A percentile compares a stretch with the other conserved stretches of the same genome.
Evolutionary conservation across 2,113 vertebrate genomes (phyloP).

Genomic region (Periophthalmus modestus): DNA sequence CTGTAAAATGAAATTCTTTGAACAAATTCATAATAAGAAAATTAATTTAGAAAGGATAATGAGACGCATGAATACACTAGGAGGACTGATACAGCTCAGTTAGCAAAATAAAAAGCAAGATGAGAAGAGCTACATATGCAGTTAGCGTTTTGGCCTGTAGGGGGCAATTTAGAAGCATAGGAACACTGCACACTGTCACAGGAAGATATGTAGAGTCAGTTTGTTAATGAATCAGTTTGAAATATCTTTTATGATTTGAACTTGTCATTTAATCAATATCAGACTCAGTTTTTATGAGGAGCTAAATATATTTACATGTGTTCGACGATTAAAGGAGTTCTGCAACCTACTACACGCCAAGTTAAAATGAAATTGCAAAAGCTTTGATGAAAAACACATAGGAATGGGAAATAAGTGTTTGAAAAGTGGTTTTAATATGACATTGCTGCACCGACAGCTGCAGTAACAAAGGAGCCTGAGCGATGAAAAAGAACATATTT

Average conservation of each 20-base stretch:
- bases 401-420: slow-evolving; percentile 11
- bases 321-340: slow-evolving; percentile 25
- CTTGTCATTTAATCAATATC: slow-evolving; percentile 54
- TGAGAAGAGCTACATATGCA: slow-evolving; percentile 35
- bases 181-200: slow-evolving; percentile 12
- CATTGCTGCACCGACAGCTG: slow-evolving; percentile 43
- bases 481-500: slow-evolving; percentile 57
- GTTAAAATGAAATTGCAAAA: slow-evolving; percentile 17
- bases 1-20: slow-evolving; percentile 36
- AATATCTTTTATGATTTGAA: slow-evolving; percentile 34
- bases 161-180: slow-evolving; percentile 70
- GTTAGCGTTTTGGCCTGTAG: slow-evolving; percentile 59
- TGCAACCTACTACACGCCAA: slow-evolving; percentile 23
- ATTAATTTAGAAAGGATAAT: slow-evolving; percentile 40
- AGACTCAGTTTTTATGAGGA: slow-evolving; percentile 37
- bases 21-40: slow-evolving; percentile 28
- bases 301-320: slow-evolving; percentile 28
- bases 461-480: slow-evolving; percentile 45
- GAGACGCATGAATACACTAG: slow-evolving; percentile 35
- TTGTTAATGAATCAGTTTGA: slow-evolving; percentile 24
- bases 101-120: slow-evolving; percentile 46
- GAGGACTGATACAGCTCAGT: slow-evolving; percentile 41
- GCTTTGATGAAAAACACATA: slow-evolving; percentile 44
- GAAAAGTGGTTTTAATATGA: slow-evolving; percentile 27
- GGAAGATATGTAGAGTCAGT: slow-evolving; percentile 4